A percentile compares a stretch with the other conserved stretches of the same genome.
phyloP scores from a whole-genome alignment of 2,797 vertebrate species.

The Oryzias sinensis region DNA sequence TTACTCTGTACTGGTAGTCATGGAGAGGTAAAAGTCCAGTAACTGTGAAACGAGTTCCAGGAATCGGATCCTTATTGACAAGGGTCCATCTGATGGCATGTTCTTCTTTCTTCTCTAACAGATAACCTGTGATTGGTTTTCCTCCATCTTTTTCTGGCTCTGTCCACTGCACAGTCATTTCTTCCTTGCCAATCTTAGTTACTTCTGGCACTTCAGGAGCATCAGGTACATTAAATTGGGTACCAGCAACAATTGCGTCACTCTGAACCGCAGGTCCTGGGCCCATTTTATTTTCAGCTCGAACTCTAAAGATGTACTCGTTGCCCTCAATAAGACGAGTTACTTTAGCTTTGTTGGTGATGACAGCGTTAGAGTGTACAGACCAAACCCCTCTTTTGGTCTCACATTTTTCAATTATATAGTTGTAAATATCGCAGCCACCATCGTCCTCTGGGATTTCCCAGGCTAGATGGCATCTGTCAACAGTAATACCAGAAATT shows the following conservation, averaged over 20 bases:
- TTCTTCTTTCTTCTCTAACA: slow-evolving; percentile 94
- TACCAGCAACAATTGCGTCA: slow-evolving; percentile 89
- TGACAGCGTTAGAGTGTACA: slow-evolving; percentile 87
- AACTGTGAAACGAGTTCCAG: slow-evolving; percentile 87
- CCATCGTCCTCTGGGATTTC: slow-evolving; percentile 94
- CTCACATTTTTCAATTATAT: slow-evolving; percentile 98
- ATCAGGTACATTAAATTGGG: slow-evolving; percentile 88
- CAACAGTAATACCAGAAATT: slow-evolving; percentile 87
- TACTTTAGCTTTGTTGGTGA: slow-evolving; percentile 86
- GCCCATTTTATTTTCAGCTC: slow-evolving; percentile 99
- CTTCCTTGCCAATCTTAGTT: slow-evolving; percentile 89
- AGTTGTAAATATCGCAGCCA: slow-evolving; percentile 98
- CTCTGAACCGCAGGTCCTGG: slow-evolving; percentile 93
- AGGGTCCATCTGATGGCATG: slow-evolving; percentile 89
- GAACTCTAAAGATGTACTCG: slow-evolving; percentile 94
- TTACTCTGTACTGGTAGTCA: slow-evolving; percentile 97
- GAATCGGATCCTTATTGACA: slow-evolving; percentile 88
- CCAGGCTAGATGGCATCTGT: slow-evolving; percentile 92
- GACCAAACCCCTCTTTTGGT: slow-evolving; percentile 97
- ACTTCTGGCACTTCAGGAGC: slow-evolving; percentile 92
- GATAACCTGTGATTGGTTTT: slow-evolving; percentile 93
- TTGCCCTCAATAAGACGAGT: slow-evolving; percentile 95
- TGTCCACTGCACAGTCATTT: slow-evolving; percentile 95
- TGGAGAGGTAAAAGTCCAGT: slow-evolving; percentile 91
- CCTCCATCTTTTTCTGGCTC: slow-evolving; percentile 93